Conservation (phyloP, 2,888 invertebrate genomes). For the Orchestes rusci region DNA sequence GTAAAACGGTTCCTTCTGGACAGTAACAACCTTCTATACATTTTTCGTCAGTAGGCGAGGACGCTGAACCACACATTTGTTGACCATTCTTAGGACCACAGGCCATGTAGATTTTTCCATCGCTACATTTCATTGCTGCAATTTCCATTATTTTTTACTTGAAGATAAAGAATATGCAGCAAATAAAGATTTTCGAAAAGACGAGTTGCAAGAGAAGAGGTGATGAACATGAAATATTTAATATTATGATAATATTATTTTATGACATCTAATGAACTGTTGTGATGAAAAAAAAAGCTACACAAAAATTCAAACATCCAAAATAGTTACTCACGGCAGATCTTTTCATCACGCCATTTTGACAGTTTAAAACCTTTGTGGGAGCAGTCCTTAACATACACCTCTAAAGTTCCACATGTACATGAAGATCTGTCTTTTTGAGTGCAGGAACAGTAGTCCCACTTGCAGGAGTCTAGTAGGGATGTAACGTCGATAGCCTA, state of each 20-base stretch:
- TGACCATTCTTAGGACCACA: conserved; percentile 66
- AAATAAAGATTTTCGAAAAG: too few relatives aligned
- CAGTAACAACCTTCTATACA: conserved; percentile 92
- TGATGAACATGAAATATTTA: background rate
- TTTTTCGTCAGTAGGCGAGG: conserved; percentile 30
- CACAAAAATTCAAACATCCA: background rate
- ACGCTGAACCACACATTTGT: conserved; percentile 58
- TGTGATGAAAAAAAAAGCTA: too few relatives aligned
- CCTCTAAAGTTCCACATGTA: conserved; percentile 68
- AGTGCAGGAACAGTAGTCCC: conserved; percentile 67
- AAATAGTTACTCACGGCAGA: conserved; percentile 66
- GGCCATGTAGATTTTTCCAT: conserved; percentile 67
- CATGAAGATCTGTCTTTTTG: conserved; percentile 53
- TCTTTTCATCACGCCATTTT: conserved; percentile 70
- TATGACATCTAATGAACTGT: too few relatives aligned
- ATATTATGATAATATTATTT: too few relatives aligned
- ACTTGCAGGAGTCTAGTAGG: conserved; percentile 65
- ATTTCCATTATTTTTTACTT: too few relatives aligned
- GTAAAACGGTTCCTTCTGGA: conserved; percentile 67
- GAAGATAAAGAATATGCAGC: too few relatives aligned
- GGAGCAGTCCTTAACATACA: conserved; percentile 70
- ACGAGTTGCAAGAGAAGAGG: too few relatives aligned
- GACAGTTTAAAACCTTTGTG: conserved; percentile 56
- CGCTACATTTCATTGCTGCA: conserved; percentile 71
- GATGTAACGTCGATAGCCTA: conserved; percentile 54